Base-by-base conservation (phyloP, 2,888 invertebrate species). In the Lypha dubia region DNA sequence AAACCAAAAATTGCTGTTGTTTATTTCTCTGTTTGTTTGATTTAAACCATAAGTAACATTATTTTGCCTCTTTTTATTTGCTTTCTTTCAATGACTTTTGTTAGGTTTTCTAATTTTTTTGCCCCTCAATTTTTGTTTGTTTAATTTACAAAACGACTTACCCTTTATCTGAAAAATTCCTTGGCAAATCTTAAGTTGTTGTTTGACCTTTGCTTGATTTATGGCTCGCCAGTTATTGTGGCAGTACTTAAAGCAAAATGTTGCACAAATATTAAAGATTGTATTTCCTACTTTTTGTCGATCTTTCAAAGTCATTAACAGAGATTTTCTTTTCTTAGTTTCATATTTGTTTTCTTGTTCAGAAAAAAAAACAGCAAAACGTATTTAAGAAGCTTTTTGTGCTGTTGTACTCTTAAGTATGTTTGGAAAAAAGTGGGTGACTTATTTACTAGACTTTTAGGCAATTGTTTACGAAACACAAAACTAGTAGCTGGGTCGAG, bases 271-370 rank as follows among this genome's bases (percentile, higher is more conserved):
- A 20, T 11, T 6, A 41, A 15, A 15, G 24, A 28, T 67, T 68
- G 49, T 22, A 9, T 32, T 44, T 46, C n/a, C 22, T 49, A 15
- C 11, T 9, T 58, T 22, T 67, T 20, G 20, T 6, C 22, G 7
- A 82, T 58, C 70, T 76, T 74, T 82, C 76, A 82, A 76, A 82
- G 82, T 82, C 82, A 82, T 82, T 82, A 82, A 77, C 82, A 82
- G 41, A 17, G 41, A 49, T 35, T 28, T 75, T 75, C n/a, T n/a
- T 70, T 60, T 20, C 22, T 35, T 4, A 15, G 28, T 32, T 58
- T 51, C 38, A 13, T n/a, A 15, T 17, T 24, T 22, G 13, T 24
- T 56, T 32, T 77, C 38, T 62, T 22, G 7, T 22, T 44, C 38
- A 58, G 17, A 32, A 41, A 46, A 28, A 28, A 28, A n/a, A n/a